These are phyloP conservation scores for Carposina sasakii DNA, from an alignment of 1,140 invertebrate species.

Conservation along the genomic window DNA sequence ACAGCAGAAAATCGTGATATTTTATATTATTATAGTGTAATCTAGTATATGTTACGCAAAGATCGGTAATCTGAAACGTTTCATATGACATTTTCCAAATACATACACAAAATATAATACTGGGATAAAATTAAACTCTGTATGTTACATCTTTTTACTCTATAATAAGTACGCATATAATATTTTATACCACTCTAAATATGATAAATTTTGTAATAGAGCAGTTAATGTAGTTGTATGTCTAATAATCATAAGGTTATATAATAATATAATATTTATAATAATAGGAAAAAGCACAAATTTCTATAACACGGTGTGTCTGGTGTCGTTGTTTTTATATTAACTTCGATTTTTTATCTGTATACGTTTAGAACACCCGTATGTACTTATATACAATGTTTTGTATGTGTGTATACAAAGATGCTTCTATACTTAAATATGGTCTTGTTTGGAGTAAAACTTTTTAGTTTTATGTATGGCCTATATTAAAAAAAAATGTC, in stretches of 20 bases:
- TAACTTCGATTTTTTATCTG: constrained; percentile 50
- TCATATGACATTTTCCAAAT: no score
- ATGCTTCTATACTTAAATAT: constrained; percentile 28
- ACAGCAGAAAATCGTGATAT: no score
- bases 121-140: neutral
- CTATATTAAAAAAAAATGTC: no score
- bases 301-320: constrained; percentile 28
- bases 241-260: constrained; percentile 25
- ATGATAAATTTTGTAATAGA: constrained; percentile 37
- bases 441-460: constrained; percentile 35
- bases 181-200: constrained; percentile 34
- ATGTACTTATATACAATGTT: constrained; percentile 35
- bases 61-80: no score
- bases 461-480: neutral
- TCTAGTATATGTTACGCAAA: no score
- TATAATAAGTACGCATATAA: constrained; percentile 14
- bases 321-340: constrained; percentile 45
- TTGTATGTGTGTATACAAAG: constrained; percentile 53
- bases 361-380: constrained; percentile 46
- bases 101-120: no score
- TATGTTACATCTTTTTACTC: neutral
- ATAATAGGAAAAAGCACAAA: constrained; percentile 48
- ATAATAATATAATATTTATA: constrained; percentile 14
- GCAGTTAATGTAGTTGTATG: constrained; percentile 27
- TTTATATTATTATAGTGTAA: no score